Evolutionary conservation across 2,113 vertebrate species (phyloP).

Genomic region (Orycteropus afer): DNA sequence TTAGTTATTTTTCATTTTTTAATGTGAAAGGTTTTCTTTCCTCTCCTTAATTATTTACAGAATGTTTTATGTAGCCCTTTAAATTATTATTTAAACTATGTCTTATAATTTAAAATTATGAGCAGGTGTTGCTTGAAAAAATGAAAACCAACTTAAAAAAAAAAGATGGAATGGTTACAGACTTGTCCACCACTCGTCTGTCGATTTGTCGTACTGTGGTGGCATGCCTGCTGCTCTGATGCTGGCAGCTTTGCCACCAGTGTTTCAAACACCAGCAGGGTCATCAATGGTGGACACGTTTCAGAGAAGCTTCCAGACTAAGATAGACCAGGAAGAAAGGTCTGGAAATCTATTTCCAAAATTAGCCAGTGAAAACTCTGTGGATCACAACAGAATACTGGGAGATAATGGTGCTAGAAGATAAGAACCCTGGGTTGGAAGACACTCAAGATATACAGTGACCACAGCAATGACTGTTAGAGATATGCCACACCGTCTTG

Average conservation of each 20-base stretch:
- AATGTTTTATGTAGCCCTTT: background rate
- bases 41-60: background rate
- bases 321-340: background rate
- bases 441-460: background rate
- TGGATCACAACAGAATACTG: background rate
- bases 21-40: background rate
- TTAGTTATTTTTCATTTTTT: background rate
- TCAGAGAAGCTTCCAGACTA: background rate
- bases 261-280: background rate
- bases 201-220: background rate
- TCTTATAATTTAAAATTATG: too few relatives aligned
- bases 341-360: background rate
- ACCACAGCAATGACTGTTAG: too few relatives aligned
- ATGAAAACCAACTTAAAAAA: too few relatives aligned
- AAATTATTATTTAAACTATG: background rate
- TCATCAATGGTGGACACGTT: background rate
- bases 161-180: too few relatives aligned
- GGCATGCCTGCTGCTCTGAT: background rate
- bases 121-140: too few relatives aligned
- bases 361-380: background rate
- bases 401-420: background rate
- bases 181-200: background rate
- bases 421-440: background rate
- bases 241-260: background rate
- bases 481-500: too few relatives aligned